Percentiles rank a stretch among this genome's conserved stretches.
These are phyloP conservation scores for Linepithema humile DNA, from an alignment of 1,140 invertebrate genomes.

Conservation along the genomic window DNA sequence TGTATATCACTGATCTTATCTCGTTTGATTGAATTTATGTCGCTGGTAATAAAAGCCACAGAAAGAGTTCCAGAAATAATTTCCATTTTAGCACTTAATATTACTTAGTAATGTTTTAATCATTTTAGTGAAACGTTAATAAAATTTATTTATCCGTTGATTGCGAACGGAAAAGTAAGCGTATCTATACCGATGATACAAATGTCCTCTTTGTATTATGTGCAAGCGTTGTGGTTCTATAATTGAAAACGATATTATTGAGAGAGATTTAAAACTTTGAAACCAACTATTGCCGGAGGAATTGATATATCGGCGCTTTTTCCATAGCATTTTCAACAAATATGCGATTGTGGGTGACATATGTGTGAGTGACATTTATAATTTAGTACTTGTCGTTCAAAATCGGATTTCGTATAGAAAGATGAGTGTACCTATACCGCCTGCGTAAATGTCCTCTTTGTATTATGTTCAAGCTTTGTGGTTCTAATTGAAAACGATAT, in stretches of 20 bases:
- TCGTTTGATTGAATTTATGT: neutral
- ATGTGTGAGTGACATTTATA: no score
- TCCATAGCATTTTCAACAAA: neutral
- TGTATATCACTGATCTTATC: neutral
- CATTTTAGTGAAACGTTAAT: no score
- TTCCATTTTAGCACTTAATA: neutral
- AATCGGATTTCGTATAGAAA: neutral
- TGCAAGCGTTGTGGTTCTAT: no score
- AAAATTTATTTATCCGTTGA: neutral
- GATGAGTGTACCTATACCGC: neutral
- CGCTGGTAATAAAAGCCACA: neutral
- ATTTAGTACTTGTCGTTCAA: no score
- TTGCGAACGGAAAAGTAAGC: neutral
- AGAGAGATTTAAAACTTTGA: neutral
- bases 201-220: neutral
- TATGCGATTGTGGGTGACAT: no score
- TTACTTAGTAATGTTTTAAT: neutral
- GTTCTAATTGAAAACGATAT: neutral
- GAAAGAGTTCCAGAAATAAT: neutral
- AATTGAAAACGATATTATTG: neutral
- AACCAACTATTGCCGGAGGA: neutral
- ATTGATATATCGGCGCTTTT: neutral
- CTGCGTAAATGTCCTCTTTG: neutral
- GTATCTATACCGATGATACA: neutral
- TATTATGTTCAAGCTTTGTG: no score